Evolutionary conservation across 2,888 invertebrate genomes (phyloP), one percentile per base, ranked within the genome.

Genomic region (Glaucopsyche alexis): DNA sequence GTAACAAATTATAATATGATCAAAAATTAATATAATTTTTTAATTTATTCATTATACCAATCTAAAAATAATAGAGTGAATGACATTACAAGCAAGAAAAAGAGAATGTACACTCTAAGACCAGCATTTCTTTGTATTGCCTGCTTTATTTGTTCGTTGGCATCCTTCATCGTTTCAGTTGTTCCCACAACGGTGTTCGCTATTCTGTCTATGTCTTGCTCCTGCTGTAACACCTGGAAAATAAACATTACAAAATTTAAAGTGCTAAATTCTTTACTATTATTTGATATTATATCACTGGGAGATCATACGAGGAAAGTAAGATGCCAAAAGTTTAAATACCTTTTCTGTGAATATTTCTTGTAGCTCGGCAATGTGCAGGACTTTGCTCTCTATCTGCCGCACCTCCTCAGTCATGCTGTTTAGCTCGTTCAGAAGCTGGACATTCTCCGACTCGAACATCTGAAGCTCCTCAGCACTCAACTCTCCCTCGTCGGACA

Each of bases 71-170:
- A 93, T 72, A 99, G 93, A 29, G 98, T 97, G 86, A 99, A 98
- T 55, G 99, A 98, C 95, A 99, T 96, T 55, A 99, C 98, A 79
- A 99, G 92, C 73, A 99, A 93, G 85, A 99, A 99, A 90, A 99
- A 99, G 45, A 99, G 91, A 73, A 99, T 96, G 95, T 98, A 99
- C 14, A 98, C 98, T 80, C 99, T 94, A 55, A 99, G 94, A 0
- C 99, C 98, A 1, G 99, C 99, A 89, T 99, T 99, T 77, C 98
- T 95, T 88, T 99, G 98, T 82, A 99, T 99, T 0, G 99, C 99
- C 91, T 99, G 97, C 78, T 98, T 94, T 72, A 99, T 98, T 89
- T 99, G 98, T 82, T 99, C 98, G 90, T 99, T 99, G 0, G 98
- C 99, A 88, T 98, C 98, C 83, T 96, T 96, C 16, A 99, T 96